Evolutionary conservation across 2,113 vertebrate genomes (phyloP), one percentile per base, ranked within the genome.

Genomic region (Chionomys nivalis): DNA sequence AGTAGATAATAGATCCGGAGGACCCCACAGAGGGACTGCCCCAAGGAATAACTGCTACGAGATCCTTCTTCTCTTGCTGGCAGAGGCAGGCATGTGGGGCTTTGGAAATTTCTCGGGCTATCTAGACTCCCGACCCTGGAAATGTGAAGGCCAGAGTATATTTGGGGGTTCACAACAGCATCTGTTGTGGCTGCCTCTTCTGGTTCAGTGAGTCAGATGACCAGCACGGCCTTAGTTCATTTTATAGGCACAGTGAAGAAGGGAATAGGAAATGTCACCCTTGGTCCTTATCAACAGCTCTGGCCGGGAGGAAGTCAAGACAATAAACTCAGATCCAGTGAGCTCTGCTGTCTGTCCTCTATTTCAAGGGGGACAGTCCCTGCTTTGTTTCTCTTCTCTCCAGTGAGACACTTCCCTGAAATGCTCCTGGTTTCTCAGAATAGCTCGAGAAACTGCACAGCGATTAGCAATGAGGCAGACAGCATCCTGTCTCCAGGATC

Each of bases 341-440:
- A 95, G 93, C 65, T 89, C 92, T 86, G 44, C n/a, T 66, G 94
- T 79, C 72, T 90, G 76, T 95, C 91, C 92, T 95, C 76, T 90
- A 33, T 91, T 91, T 89, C 86, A 73, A 93, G 65, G 68, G 68
- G 95, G 94, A 97, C 93, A 97, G 96, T 95, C 97, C 89, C 96
- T 94, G 94, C 96, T 96, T 97, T 98, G 96, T 97, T 97, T 97
- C 96, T 93, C 73, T 93, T 95, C 90, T 94, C 96, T 91, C 7
- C 42, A 70, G 63, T 95, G 47, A 95, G 95, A 93, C 68, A 49
- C 82, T 52, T 97, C 94, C 93, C 95, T 97, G 96, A 97, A 97
- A 95, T 36, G 73, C 94, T 96, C 82, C 87, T 87, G 91, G 82
- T 66, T 97, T 97, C 97, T 13, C 86, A 97, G 97, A 97, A 98